Conservation (phyloP, 2,113 vertebrate genomes). For the Hippoglossus stenolepis region DNA sequence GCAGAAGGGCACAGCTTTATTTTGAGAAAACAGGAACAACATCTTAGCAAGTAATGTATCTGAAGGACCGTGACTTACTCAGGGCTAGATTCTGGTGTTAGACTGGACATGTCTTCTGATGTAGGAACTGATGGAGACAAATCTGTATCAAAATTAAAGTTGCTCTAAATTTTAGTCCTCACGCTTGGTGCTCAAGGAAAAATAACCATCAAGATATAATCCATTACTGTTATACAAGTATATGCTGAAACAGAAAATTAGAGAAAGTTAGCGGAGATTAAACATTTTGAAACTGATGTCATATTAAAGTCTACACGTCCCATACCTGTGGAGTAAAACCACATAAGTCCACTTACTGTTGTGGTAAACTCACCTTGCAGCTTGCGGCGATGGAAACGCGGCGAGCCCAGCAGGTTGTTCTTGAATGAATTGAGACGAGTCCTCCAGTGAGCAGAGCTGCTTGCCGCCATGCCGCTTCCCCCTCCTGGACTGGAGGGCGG, state of each 20-base stretch:
- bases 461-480: constrained; percentile 87
- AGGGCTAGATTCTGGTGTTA: constrained; percentile 94
- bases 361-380: constrained; percentile 85
- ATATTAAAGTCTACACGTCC: neutral
- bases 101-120: constrained; percentile 93
- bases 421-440: constrained; percentile 94
- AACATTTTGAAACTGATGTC: constrained; percentile 6
- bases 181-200: neutral
- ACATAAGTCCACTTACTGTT: neutral
- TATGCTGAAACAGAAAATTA: constrained; percentile 3
- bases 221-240: neutral
- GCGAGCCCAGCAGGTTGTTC: constrained; percentile 93
- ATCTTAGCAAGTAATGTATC: neutral
- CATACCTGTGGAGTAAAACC: neutral
- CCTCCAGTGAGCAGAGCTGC: constrained; percentile 89
- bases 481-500: constrained; percentile 92
- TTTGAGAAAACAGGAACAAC: constrained; percentile 6
- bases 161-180: neutral
- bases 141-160: constrained; percentile 5
- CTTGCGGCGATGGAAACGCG: constrained; percentile 93
- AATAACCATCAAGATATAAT: neutral
- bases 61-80: constrained; percentile 84
- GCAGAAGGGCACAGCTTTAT: neutral
- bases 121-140: constrained; percentile 87
- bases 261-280: neutral